Evolutionary conservation across 1,140 invertebrate genomes (phyloP).

Genomic region (Thaumetopoea pityocampa): DNA sequence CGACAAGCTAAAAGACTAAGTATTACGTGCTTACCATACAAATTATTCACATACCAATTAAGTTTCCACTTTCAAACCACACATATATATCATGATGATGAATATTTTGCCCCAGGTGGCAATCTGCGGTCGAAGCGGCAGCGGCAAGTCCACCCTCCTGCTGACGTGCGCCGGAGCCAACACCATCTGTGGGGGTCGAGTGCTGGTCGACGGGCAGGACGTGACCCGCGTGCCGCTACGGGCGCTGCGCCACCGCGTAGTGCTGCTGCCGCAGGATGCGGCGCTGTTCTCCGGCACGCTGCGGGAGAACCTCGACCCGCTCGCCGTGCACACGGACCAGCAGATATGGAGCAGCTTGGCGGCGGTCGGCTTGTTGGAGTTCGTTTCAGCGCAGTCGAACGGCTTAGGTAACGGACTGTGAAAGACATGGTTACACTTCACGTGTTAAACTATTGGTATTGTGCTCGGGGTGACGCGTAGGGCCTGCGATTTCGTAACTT

Average conservation of each 20-base stretch:
- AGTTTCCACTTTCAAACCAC: too few relatives aligned
- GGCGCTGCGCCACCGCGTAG: slow-evolving; percentile 86
- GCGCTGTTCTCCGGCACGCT: slow-evolving; percentile 94
- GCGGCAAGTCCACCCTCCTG: slow-evolving; percentile 86
- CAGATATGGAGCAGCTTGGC: slow-evolving; percentile 83
- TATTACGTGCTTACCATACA: too few relatives aligned
- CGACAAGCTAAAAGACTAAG: too few relatives aligned
- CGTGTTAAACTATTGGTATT: too few relatives aligned
- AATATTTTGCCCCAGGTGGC: slow-evolving; percentile 79
- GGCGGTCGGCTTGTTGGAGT: slow-evolving; percentile 84
- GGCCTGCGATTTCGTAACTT: too few relatives aligned
- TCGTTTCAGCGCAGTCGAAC: slow-evolving; percentile 79
- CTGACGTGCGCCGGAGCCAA: slow-evolving; percentile 83
- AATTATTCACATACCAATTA: too few relatives aligned
- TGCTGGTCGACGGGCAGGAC: slow-evolving; percentile 83
- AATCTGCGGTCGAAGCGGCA: slow-evolving; percentile 87
- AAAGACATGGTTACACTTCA: too few relatives aligned
- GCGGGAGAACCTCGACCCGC: slow-evolving; percentile 93
- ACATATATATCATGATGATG: too few relatives aligned
- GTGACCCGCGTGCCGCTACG: slow-evolving; percentile 81
- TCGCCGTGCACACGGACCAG: slow-evolving; percentile 82
- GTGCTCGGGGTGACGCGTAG: too few relatives aligned
- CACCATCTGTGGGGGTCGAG: slow-evolving; percentile 78
- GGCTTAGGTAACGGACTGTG: slow-evolving; percentile 83
- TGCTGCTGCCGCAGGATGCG: slow-evolving; percentile 94